Evolutionary conservation across 2,888 invertebrate genomes (phyloP).

Genomic region (Molorchus minor): DNA sequence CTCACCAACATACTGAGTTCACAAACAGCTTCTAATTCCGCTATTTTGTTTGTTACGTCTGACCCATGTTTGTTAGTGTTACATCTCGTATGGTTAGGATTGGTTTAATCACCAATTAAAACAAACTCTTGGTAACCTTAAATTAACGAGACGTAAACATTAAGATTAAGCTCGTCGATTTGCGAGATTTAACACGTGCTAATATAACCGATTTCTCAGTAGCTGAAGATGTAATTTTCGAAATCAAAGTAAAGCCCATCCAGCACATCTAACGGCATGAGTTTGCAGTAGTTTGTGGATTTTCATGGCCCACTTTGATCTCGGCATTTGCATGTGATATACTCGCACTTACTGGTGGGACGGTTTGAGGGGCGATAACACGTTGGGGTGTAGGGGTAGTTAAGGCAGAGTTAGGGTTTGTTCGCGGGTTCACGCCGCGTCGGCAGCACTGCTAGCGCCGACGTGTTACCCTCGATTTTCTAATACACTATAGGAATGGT

Average conservation of each 20-base stretch:
- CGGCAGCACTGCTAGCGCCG: slow-evolving; percentile 26
- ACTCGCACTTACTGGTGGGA: slow-evolving; percentile 43
- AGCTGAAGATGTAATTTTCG: slow-evolving; percentile 35
- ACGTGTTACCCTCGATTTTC: slow-evolving; percentile 27
- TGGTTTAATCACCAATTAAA: no score
- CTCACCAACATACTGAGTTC: no score
- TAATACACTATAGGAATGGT: no score
- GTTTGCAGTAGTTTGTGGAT: slow-evolving; percentile 43
- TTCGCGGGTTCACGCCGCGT: slow-evolving; percentile 57
- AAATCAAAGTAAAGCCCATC: slow-evolving; percentile 35
- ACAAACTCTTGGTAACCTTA: no score
- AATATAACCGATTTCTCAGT: slow-evolving; percentile 28
- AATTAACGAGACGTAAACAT: no score
- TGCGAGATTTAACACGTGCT: slow-evolving; percentile 9
- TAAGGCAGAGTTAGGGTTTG: slow-evolving; percentile 45
- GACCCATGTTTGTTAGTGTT: no score
- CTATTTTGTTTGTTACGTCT: no score
- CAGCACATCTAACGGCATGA: slow-evolving; percentile 35
- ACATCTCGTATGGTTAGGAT: no score
- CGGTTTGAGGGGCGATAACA: slow-evolving; percentile 37
- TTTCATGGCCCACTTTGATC: slow-evolving; percentile 50
- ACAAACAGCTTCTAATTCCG: no score
- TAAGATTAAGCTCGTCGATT: not conserved
- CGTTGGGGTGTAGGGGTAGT: slow-evolving; percentile 37
- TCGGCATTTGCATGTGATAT: slow-evolving; percentile 56